phyloP scores from a whole-genome alignment of 2,113 vertebrate genomes.

The Globicephala melas region DNA sequence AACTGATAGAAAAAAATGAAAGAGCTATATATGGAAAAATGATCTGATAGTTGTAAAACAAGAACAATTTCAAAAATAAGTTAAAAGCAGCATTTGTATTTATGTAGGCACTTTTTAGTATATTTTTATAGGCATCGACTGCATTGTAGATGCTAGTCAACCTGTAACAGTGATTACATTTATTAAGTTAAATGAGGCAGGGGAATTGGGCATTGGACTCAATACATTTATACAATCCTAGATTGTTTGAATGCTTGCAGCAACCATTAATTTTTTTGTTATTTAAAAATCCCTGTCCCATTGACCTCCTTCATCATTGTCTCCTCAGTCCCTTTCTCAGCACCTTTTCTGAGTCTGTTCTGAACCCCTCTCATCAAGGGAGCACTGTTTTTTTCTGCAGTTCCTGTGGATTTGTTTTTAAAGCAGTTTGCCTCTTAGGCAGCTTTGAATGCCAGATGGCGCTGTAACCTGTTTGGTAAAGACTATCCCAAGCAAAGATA shows the following conservation, averaged over 20 bases:
- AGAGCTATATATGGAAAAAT: background rate
- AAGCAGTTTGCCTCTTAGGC: background rate
- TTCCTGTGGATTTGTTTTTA: background rate
- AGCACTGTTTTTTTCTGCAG: too few relatives aligned
- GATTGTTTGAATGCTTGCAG: background rate
- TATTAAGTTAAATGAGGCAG: background rate
- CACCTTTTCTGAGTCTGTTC: background rate
- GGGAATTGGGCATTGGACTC: background rate
- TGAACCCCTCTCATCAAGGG: background rate
- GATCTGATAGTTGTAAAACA: background rate
- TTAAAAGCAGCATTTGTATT: background rate
- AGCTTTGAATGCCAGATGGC: conserved; percentile 62
- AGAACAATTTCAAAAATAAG: background rate
- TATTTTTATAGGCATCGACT: background rate
- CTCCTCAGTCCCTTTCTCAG: background rate
- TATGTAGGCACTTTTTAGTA: background rate
- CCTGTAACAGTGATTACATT: background rate
- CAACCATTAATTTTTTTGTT: background rate
- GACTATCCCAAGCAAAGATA: background rate
- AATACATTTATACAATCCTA: background rate
- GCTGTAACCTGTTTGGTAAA: conserved; percentile 40
- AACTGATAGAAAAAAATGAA: background rate
- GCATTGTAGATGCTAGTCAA: background rate
- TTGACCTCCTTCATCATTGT: too few relatives aligned
- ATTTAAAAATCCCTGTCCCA: background rate